These are phyloP conservation scores for Tachina grossa DNA, from an alignment of 2,888 invertebrate species.

Conservation along the genomic window DNA sequence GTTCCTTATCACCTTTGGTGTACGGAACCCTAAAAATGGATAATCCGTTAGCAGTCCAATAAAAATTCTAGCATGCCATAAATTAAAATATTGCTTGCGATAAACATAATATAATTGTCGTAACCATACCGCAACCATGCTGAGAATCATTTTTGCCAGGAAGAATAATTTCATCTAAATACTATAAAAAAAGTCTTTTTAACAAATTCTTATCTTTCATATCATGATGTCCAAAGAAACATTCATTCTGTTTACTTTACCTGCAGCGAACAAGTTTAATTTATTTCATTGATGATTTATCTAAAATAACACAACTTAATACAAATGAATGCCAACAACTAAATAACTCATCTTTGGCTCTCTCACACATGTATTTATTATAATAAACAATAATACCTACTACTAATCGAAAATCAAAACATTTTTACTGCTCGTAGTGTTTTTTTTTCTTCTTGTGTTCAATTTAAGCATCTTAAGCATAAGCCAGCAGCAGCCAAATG, in stretches of 20 bases:
- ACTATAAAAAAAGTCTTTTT: background rate
- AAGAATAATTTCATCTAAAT: background rate
- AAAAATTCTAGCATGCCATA: too few relatives aligned
- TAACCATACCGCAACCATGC: too few relatives aligned
- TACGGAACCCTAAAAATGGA: too few relatives aligned
- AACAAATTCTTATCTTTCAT: background rate
- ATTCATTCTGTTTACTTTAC: too few relatives aligned
- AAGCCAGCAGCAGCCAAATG: background rate
- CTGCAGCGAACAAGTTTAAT: background rate
- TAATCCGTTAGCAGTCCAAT: too few relatives aligned
- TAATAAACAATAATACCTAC: background rate
- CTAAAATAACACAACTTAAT: conserved; percentile 27
- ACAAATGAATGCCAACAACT: conserved; percentile 9
- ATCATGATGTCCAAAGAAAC: background rate
- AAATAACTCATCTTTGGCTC: conserved; percentile 14
- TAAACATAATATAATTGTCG: too few relatives aligned
- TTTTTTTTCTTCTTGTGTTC: too few relatives aligned
- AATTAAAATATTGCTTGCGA: too few relatives aligned
- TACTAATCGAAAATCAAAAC: conserved; percentile 1
- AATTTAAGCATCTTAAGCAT: background rate
- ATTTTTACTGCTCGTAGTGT: background rate
- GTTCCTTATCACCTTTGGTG: too few relatives aligned
- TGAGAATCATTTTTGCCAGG: too few relatives aligned
- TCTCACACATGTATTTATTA: background rate
- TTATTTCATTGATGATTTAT: conserved; percentile 14